A percentile compares a stretch with the other conserved stretches of the same genome.
These are phyloP conservation scores for Teleogryllus oceanicus DNA, from an alignment of 2,888 invertebrate genomes.

Conservation along the genomic window DNA sequence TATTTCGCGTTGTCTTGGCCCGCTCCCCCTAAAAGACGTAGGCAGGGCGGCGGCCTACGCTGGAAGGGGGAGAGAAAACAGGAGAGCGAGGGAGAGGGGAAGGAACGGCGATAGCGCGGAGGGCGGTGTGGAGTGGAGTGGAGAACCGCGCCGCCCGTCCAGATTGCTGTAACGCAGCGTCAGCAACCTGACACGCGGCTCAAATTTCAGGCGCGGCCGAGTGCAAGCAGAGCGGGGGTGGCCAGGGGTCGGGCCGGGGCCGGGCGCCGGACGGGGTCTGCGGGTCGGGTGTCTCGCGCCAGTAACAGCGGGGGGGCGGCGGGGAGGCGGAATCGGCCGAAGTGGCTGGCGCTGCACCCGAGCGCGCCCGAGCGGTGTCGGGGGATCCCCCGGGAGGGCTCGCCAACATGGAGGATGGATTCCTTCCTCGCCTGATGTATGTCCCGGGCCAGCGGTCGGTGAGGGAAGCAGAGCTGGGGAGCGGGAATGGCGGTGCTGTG, in stretches of 20 bases:
- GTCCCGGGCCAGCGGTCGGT: not conserved
- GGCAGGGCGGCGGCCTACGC: not conserved
- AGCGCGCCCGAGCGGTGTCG: not conserved
- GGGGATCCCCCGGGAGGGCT: not conserved
- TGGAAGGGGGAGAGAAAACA: not conserved
- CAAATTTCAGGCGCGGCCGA: conserved; percentile 18
- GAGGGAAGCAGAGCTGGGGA: too few relatives aligned
- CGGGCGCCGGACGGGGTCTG: too few relatives aligned
- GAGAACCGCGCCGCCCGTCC: not conserved
- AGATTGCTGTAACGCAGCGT: not conserved
- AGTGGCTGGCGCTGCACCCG: not conserved
- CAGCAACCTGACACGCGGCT: not conserved
- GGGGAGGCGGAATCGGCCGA: too few relatives aligned
- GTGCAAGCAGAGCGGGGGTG: not conserved
- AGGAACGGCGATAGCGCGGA: not conserved
- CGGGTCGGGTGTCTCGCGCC: too few relatives aligned
- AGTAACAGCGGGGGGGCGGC: too few relatives aligned
- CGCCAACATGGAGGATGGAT: not conserved
- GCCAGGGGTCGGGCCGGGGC: too few relatives aligned
- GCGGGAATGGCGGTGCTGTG: too few relatives aligned
- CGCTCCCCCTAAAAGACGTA: not conserved
- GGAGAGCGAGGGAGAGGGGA: not conserved
- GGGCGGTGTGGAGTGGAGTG: not conserved
- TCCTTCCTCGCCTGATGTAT: conserved; percentile 18
- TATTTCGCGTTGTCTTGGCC: not conserved